phyloP scores from a whole-genome alignment of 2,888 invertebrate genomes.

The Polyommatus iphigenia region DNA sequence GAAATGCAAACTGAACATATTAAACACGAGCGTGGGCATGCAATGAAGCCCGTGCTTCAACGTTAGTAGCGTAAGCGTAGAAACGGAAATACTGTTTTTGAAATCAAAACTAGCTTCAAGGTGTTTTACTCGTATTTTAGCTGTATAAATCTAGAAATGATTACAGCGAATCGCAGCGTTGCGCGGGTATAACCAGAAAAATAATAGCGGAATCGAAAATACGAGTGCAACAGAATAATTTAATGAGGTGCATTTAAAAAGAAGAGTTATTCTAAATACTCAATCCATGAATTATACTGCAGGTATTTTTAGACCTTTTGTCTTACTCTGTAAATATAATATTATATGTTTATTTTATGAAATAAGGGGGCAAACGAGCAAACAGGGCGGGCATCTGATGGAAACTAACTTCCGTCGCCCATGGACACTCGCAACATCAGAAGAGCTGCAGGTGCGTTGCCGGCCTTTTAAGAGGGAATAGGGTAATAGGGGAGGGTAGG shows the following conservation, averaged over 20 bases:
- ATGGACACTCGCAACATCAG: too few relatives aligned
- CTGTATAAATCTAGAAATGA: not conserved
- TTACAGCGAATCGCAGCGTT: constrained; percentile 22
- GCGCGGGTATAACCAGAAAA: not conserved
- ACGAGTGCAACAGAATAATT: not conserved
- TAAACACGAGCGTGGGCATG: constrained; percentile 29
- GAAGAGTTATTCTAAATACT: not conserved
- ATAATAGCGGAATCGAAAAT: not conserved
- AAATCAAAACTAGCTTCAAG: constrained; percentile 6
- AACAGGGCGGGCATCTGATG: too few relatives aligned
- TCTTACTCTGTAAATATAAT: too few relatives aligned
- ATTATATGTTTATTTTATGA: too few relatives aligned
- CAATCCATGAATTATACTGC: too few relatives aligned
- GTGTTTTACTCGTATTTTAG: not conserved
- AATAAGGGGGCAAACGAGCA: too few relatives aligned
- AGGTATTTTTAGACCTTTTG: too few relatives aligned
- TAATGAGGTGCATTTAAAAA: not conserved
- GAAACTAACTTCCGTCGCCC: too few relatives aligned
- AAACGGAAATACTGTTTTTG: not conserved
- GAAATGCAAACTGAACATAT: constrained; percentile 34
- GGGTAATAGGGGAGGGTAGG: too few relatives aligned
- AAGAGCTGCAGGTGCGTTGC: too few relatives aligned
- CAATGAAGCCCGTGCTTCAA: constrained; percentile 15
- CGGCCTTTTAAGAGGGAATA: too few relatives aligned
- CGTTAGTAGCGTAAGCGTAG: not conserved